These are phyloP conservation scores for Leucoraja erinaceus DNA, from an alignment of 2,113 vertebrate species.

Conservation along the genomic window DNA sequence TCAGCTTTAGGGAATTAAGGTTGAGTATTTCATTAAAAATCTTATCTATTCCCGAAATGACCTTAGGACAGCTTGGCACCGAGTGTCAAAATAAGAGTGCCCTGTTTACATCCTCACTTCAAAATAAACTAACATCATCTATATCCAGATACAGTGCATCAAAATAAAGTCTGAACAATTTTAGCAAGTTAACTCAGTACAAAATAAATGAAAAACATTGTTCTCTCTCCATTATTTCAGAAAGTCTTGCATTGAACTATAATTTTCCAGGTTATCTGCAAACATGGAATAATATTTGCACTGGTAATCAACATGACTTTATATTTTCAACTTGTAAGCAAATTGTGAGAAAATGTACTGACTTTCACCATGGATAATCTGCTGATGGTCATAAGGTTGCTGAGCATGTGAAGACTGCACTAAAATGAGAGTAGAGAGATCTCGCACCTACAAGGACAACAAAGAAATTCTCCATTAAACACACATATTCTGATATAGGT, in stretches of 20 bases:
- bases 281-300: not conserved
- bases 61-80: not conserved
- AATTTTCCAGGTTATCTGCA: not conserved
- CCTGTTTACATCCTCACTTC: not conserved
- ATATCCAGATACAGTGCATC: not conserved
- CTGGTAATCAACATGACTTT: not conserved
- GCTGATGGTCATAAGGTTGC: conserved; percentile 88
- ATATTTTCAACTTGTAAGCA: not conserved
- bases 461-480: conserved; percentile 31
- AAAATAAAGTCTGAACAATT: not conserved
- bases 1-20: not conserved
- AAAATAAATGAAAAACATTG: not conserved
- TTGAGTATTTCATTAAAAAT: not conserved
- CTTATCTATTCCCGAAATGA: not conserved
- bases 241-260: not conserved
- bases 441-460: conserved; percentile 73
- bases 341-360: conserved; percentile 47
- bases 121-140: not conserved
- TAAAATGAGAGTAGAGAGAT: conserved; percentile 82
- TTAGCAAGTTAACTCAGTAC: not conserved
- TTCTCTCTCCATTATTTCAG: not conserved
- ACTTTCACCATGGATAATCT: conserved; percentile 90
- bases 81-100: not conserved
- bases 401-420: conserved; percentile 76
- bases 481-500: not conserved